Base-by-base conservation (phyloP, 1,140 invertebrate genomes). In the Pseudomyrmex concolor region DNA sequence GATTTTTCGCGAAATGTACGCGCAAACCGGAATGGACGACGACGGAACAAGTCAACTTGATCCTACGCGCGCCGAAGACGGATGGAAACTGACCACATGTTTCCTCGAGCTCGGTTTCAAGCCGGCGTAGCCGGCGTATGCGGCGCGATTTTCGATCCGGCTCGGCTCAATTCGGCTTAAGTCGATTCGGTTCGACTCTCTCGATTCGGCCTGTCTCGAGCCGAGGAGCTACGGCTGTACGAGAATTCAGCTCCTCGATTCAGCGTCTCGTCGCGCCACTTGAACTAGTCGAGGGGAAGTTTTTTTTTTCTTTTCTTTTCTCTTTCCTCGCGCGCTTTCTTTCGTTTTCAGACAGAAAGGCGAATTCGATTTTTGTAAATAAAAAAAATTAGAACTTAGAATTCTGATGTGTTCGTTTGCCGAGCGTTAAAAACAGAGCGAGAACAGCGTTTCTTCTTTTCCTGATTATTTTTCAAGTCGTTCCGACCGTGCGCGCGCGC, bases 41-140 rank as follows among this genome's bases (percentile, higher is more conserved):
- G 4, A 0, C 3, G 34, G 34, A 4, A 66, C 12, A 19, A 66
- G 64, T 43, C 12, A 2, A 68, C 50, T 68, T 22, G 17, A 67
- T 15, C 66, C 76, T 25, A 48, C 76, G 12, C 66, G 66, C 19
- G 64, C 43, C 54, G 71, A 70, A 25, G 76, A 80, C 66, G 66
- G 76, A 50, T n/a, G 54, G 66, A 34, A 71, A 80, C 76, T 80
- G 54, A 45, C 76, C 76, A 70, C 76, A 80, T 80, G 76, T 66
- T 70, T 70, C 10, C 5, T 34, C 5, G 5, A 7, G 5, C 4
- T 5, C 34, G 34, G 34, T 34, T 34, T 34, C 34, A 1, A 78
- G 64, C 66, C 76, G 66, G 76, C 19, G 64, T 54, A 9, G 50
- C 25, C 60, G 73, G 48, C 25, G 62, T 62, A 57, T 10, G 48